A percentile compares a stretch with the other conserved stretches of the same genome.
phyloP scores from a whole-genome alignment of 2,888 invertebrate species.

The Thyatira batis region DNA sequence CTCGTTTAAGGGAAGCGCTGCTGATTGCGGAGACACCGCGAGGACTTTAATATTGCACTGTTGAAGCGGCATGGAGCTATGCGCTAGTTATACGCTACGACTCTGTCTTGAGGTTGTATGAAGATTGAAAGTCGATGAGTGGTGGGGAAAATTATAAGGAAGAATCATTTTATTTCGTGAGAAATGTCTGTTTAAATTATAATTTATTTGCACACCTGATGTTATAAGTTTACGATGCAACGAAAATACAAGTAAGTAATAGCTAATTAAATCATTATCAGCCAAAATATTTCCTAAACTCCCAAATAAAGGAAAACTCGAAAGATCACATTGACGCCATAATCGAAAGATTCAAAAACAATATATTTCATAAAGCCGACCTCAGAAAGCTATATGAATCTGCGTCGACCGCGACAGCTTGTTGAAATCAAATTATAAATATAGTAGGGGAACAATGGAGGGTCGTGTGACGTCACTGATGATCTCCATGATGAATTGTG shows the following conservation, averaged over 20 bases:
- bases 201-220: too few relatives aligned
- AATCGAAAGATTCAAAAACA: not conserved
- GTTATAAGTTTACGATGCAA: too few relatives aligned
- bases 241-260: too few relatives aligned
- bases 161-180: too few relatives aligned
- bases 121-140: too few relatives aligned
- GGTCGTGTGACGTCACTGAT: conserved; percentile 22
- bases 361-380: conserved; percentile 21
- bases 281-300: too few relatives aligned
- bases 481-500: conserved; percentile 23
- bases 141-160: too few relatives aligned
- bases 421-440: conserved; percentile 68
- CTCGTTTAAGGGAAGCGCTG: conserved; percentile 37
- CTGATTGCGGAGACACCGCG: conserved; percentile 43
- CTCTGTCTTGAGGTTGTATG: too few relatives aligned
- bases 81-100: too few relatives aligned
- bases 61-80: conserved; percentile 6
- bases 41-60: conserved; percentile 24
- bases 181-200: too few relatives aligned
- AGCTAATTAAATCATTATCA: too few relatives aligned
- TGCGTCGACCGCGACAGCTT: conserved; percentile 51
- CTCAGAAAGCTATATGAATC: conserved; percentile 29
- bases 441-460: conserved; percentile 37
- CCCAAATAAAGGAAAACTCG: not conserved
- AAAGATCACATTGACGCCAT: not conserved